A percentile compares a stretch with the other conserved stretches of the same genome.
phyloP scores from a whole-genome alignment of 2,113 vertebrate genomes.

The Cairina moschata region DNA sequence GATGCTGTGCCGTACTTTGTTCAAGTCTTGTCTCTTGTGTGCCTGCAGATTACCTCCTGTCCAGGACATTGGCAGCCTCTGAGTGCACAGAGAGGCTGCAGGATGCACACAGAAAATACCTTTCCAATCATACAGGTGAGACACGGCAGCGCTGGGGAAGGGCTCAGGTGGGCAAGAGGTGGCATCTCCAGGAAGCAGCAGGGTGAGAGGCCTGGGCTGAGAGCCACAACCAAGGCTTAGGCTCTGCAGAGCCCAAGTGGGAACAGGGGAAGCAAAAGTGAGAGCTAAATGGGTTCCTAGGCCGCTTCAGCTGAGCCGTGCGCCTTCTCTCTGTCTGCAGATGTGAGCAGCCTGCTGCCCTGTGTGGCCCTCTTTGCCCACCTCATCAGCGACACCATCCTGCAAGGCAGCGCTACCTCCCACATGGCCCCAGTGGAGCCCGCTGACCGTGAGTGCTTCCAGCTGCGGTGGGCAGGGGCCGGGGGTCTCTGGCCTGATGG shows the following conservation, averaged over 20 bases:
- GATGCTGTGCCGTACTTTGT: fast-evolving
- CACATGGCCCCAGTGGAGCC: conserved; percentile 89
- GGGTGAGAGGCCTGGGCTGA: neutral
- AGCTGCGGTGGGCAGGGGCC: fast-evolving
- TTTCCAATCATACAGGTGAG: conserved; percentile 81
- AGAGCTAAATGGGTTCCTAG: neutral
- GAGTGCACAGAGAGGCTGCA: conserved; percentile 82
- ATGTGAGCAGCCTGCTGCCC: conserved; percentile 81
- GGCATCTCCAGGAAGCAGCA: fast-evolving
- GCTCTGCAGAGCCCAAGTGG: neutral
- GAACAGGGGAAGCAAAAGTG: neutral
- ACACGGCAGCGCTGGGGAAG: fast-evolving
- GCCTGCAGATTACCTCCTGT: conserved; percentile 90
- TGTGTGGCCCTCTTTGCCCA: conserved; percentile 87
- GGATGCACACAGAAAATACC: conserved; percentile 74
- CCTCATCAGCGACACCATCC: conserved; percentile 88
- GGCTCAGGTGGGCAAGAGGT: neutral
- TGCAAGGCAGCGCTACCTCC: conserved; percentile 89
- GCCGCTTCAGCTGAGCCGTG: neutral
- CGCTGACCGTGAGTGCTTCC: conserved; percentile 85
- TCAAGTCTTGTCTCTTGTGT: neutral
- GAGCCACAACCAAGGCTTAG: neutral
- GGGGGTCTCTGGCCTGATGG: fast-evolving
- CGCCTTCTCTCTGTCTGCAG: conserved; percentile 19
- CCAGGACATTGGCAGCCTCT: conserved; percentile 81